A percentile compares a stretch with the other conserved stretches of the same genome.
Conservation (phyloP, 2,113 vertebrate species). For the Nycticryphes semicollaris region DNA sequence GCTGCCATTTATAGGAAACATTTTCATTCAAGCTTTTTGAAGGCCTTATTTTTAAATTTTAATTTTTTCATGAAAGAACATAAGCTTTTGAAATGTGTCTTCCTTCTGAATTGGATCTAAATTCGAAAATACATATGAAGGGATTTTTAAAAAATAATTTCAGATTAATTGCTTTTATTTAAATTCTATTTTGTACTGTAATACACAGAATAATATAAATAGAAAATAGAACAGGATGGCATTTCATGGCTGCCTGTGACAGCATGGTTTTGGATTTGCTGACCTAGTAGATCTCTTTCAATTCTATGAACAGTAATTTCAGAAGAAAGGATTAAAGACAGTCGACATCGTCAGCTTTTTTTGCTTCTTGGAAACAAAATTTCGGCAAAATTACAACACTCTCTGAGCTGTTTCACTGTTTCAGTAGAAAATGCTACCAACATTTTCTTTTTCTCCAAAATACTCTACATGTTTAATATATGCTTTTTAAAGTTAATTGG, state of each 20-base stretch:
- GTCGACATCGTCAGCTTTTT: constrained; percentile 23
- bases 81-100: constrained; percentile 8
- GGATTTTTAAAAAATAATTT: neutral
- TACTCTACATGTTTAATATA: neutral
- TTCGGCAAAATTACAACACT: constrained; percentile 34
- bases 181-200: constrained; percentile 14
- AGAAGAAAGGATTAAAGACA: constrained; percentile 58
- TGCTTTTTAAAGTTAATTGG: neutral
- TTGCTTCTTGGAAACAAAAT: constrained; percentile 43
- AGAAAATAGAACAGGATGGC: constrained; percentile 31
- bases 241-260: constrained; percentile 42
- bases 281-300: constrained; percentile 64
- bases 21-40: neutral
- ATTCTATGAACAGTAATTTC: constrained; percentile 53
- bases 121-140: constrained; percentile 6
- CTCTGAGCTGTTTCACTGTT: neutral
- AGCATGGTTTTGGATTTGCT: constrained; percentile 50
- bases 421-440: neutral
- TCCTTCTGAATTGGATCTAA: constrained; percentile 25
- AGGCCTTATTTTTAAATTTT: neutral
- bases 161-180: constrained; percentile 31
- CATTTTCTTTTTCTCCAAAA: neutral
- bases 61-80: neutral
- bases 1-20: neutral
- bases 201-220: constrained; percentile 42